phyloP scores from a whole-genome alignment of 2,797 vertebrate genomes.

The Chlorospingus semifuscus region DNA sequence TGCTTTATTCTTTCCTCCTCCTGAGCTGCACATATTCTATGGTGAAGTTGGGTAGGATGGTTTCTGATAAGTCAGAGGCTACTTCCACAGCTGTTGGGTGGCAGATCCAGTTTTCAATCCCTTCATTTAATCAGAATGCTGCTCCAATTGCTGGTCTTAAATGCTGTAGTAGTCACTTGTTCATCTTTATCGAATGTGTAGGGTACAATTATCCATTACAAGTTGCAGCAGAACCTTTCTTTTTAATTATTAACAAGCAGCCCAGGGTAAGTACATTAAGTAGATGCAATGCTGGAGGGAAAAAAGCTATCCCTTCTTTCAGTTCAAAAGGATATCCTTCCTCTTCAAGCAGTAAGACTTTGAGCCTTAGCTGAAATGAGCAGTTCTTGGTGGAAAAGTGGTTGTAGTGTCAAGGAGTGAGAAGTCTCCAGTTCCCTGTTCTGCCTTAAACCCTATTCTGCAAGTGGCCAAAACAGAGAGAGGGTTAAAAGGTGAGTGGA shows the following conservation, averaged over 20 bases:
- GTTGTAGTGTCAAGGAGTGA: background rate
- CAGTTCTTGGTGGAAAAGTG: background rate
- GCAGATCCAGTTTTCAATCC: background rate
- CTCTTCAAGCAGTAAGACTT: background rate
- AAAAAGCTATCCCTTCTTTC: background rate
- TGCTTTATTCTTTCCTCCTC: background rate
- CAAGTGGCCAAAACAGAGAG: background rate
- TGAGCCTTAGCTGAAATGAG: background rate
- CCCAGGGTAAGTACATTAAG: background rate
- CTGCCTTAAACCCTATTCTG: background rate
- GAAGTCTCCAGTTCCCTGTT: background rate
- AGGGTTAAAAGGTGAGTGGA: background rate
- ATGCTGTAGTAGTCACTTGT: background rate
- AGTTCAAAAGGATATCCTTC: background rate
- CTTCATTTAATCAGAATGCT: background rate
- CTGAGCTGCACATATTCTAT: background rate
- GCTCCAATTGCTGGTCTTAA: background rate
- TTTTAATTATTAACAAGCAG: conserved; percentile 41
- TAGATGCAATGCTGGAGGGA: background rate
- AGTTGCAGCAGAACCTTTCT: background rate
- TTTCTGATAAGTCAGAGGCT: background rate
- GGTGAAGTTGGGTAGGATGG: background rate
- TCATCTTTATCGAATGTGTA: background rate
- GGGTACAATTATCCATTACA: background rate
- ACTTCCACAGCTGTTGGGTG: background rate